phyloP scores from a whole-genome alignment of 2,888 invertebrate genomes.

The Eurytoma californica region DNA sequence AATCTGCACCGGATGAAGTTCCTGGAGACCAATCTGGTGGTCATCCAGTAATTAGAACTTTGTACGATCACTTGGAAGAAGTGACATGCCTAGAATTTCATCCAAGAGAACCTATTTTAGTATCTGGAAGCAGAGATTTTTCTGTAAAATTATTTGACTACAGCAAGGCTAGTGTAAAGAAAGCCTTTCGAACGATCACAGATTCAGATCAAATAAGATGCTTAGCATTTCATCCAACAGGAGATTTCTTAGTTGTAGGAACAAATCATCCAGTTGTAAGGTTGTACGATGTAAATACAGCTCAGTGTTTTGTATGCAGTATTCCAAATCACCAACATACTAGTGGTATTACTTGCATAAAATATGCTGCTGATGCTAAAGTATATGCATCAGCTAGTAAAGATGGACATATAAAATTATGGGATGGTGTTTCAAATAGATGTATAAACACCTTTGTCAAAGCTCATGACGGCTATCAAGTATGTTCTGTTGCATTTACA shows the following conservation, averaged over 20 bases:
- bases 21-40: slow-evolving; percentile 91
- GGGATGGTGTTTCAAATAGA: slow-evolving; percentile 96
- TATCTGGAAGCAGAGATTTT: slow-evolving; percentile 95
- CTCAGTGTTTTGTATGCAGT: slow-evolving; percentile 96
- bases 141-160: slow-evolving; percentile 98
- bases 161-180: slow-evolving; percentile 98
- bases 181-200: slow-evolving; percentile 96
- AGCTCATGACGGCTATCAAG: slow-evolving; percentile 96
- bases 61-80: slow-evolving; percentile 98
- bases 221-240: slow-evolving; percentile 95
- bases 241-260: slow-evolving; percentile 95
- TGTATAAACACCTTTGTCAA: slow-evolving; percentile 95
- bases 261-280: slow-evolving; percentile 93
- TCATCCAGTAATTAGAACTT: slow-evolving; percentile 97
- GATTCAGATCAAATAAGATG: slow-evolving; percentile 94
- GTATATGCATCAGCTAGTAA: slow-evolving; percentile 90
- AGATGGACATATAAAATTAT: slow-evolving; percentile 88
- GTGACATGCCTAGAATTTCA: slow-evolving; percentile 98
- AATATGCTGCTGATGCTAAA: slow-evolving; percentile 84
- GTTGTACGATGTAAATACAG: slow-evolving; percentile 95
- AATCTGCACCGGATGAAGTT: slow-evolving; percentile 94
- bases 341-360: slow-evolving; percentile 85
- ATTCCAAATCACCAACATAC: slow-evolving; percentile 91
- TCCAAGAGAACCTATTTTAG: slow-evolving; percentile 94
- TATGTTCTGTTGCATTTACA: slow-evolving; percentile 95